Percentiles rank a stretch among this genome's conserved stretches.
Conservation (phyloP, 2,888 invertebrate genomes). For the Meta bourneti region DNA sequence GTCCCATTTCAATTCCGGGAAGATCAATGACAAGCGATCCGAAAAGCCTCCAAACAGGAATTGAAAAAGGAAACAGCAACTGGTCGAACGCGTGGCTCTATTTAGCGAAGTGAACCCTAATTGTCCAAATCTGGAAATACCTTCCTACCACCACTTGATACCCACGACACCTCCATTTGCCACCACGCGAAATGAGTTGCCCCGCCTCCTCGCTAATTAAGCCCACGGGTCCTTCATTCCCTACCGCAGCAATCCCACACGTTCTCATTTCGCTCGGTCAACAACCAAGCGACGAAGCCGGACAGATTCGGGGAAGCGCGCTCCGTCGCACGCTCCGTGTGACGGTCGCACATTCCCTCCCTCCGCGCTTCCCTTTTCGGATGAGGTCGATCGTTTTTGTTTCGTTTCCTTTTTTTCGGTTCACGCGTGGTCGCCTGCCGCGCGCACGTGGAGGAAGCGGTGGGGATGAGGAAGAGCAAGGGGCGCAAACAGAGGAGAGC, state of each 20-base stretch:
- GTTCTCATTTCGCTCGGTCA: not conserved
- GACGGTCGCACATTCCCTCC: not conserved
- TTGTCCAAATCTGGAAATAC: too few species aligned
- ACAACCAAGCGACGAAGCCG: too few species aligned
- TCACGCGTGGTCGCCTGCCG: not conserved
- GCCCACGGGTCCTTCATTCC: not conserved
- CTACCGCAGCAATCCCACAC: not conserved
- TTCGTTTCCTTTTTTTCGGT: not conserved
- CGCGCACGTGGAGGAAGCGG: not conserved
- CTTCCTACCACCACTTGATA: not conserved
- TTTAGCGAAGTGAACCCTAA: too few species aligned
- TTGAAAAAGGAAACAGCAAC: too few species aligned
- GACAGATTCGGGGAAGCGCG: too few species aligned
- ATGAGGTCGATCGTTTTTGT: not conserved
- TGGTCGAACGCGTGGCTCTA: too few species aligned
- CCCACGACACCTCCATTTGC: slow-evolving; percentile 23
- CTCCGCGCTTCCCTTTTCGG: not conserved
- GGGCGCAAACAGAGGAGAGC: not conserved
- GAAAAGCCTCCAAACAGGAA: too few species aligned
- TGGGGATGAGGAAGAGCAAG: not conserved
- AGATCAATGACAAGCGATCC: too few species aligned
- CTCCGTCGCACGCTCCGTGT: too few species aligned
- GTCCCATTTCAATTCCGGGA: too few species aligned
- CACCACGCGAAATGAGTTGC: slow-evolving; percentile 15
- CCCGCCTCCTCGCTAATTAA: slow-evolving; percentile 43